phyloP scores from a whole-genome alignment of 2,113 vertebrate genomes.

The Scolopax mira region DNA sequence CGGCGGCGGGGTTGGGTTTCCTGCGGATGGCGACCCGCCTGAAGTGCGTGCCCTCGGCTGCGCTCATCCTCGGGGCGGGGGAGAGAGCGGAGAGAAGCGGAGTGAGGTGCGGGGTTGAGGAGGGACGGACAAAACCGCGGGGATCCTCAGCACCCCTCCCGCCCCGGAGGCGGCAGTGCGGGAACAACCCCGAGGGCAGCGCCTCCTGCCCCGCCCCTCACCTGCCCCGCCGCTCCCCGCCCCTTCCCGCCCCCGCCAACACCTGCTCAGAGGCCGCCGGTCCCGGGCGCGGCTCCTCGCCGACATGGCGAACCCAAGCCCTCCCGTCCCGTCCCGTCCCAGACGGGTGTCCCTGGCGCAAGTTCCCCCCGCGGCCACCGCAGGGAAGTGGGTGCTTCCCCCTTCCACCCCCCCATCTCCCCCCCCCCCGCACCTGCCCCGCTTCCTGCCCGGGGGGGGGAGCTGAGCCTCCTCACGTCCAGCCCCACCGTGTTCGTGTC shows the following conservation, averaged over 20 bases:
- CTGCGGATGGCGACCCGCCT: conserved; percentile 41
- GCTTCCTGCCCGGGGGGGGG: not conserved
- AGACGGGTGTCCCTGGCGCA: too few relatives aligned
- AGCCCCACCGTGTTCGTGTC: rapidly evolving
- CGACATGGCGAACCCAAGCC: not conserved
- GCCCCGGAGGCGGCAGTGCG: too few relatives aligned
- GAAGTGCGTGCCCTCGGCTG: not conserved
- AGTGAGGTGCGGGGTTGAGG: not conserved
- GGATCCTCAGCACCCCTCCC: not conserved
- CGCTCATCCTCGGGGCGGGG: not conserved
- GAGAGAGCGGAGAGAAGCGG: not conserved
- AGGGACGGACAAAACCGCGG: not conserved
- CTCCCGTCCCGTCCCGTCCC: not conserved
- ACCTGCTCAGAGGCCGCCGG: not conserved
- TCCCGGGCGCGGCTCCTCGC: not conserved
- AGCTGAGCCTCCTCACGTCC: not conserved
- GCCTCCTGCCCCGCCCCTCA: not conserved
- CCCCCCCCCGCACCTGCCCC: not conserved
- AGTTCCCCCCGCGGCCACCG: not conserved
- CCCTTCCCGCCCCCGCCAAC: not conserved
- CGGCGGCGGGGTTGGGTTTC: not conserved
- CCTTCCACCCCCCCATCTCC: too few relatives aligned
- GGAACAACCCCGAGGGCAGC: not conserved
- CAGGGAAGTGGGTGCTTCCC: not conserved
- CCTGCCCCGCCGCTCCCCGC: not conserved